Evolutionary conservation across 2,797 vertebrate genomes (phyloP), one percentile per base, ranked within the genome.

Genomic region (Phrynocephalus guinanensis): DNA sequence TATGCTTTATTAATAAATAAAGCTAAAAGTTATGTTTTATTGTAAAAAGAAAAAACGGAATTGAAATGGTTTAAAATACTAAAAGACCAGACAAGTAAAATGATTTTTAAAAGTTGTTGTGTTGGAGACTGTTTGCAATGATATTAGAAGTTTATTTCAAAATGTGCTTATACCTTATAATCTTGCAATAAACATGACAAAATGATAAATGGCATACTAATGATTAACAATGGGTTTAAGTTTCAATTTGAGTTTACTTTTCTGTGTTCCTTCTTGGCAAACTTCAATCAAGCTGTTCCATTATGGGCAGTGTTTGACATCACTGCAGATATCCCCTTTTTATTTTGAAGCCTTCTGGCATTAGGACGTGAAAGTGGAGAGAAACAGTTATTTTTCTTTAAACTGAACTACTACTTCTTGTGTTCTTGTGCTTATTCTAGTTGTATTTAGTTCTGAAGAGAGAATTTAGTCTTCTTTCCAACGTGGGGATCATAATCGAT

Each of bases 221-320:
- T 91, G 93, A 86, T 90, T 94, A 91, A 92, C 85, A 83, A 83
- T 71, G 89, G 84, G 77, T 90, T 79, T 92, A 92, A 90, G 85
- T 93, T 92, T 86, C 90, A 30, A 22, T 85, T 70, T 83, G 70
- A 0, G 1, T 90, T 83, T 88, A 88, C 84, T 90, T 93, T 87
- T 83, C 89, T 84, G 67, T 48, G 0, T 0, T 77, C 13, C 56
- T 87, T 89, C 90, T 88, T 91, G 63, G 48, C 66, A 90, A 80
- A 87, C 66, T 79, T 87, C 76, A 84, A 75, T 80, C 22, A 26
- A 88, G 85, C 0, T 0, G 2, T 4, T 38, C 85, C 18, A 63
- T 91, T 87, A 33, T 50, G 88, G 82, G 56, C 76, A 80, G n/a
- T 0, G 44, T 13, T 60, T 4, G 1, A 75, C 86, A 79, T 71